These are phyloP conservation scores for Rafetus swinhoei DNA, from an alignment of 2,113 vertebrate species.

Conservation along the genomic window DNA sequence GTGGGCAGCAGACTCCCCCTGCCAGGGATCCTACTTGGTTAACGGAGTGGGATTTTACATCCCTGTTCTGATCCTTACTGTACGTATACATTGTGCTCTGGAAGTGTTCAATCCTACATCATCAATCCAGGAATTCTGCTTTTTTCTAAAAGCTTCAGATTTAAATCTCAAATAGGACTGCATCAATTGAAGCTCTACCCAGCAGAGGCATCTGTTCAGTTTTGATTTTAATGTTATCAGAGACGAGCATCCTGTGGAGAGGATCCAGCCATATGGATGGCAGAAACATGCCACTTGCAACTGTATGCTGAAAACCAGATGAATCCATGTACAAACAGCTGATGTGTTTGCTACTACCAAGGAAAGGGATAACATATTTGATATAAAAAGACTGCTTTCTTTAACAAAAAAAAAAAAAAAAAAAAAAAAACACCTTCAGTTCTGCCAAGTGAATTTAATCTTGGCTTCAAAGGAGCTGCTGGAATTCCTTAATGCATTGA, in stretches of 20 bases:
- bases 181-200: neutral
- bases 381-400: neutral
- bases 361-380: neutral
- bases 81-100: too few species aligned
- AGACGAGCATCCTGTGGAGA: neutral
- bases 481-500: neutral
- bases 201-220: neutral
- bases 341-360: rapidly evolving
- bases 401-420: too few species aligned
- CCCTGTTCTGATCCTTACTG: rapidly evolving
- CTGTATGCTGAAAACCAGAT: neutral
- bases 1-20: too few species aligned
- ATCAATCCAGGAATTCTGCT: neutral
- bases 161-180: rapidly evolving
- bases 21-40: too few species aligned
- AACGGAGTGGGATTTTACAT: too few species aligned
- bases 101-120: neutral
- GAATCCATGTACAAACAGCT: neutral
- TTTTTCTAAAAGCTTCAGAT: neutral
- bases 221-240: neutral
- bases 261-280: neutral
- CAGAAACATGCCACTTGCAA: rapidly evolving
- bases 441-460: neutral
- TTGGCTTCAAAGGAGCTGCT: neutral
- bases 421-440: too few species aligned